A percentile compares a stretch with the other conserved stretches of the same genome.
Conservation (phyloP, 2,888 invertebrate species). For the Lamellibrachia satsuma region DNA sequence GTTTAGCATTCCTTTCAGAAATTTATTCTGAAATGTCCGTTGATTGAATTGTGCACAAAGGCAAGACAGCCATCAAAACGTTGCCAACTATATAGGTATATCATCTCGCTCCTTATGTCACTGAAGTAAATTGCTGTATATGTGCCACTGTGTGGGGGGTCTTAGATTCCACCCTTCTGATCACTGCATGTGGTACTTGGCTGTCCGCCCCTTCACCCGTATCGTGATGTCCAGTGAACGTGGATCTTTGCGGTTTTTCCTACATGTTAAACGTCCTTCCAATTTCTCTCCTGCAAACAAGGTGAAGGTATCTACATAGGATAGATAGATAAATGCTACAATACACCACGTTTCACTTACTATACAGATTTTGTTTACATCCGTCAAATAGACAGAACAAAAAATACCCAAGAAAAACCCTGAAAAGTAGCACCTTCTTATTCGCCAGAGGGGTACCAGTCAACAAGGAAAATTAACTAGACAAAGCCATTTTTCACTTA, state of each 20-base stretch:
- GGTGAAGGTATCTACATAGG: conserved; percentile 6
- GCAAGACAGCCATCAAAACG: neutral
- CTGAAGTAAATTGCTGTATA: neutral
- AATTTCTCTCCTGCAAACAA: conserved; percentile 70
- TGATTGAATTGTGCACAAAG: neutral
- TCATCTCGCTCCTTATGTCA: neutral
- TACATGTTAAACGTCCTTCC: conserved; percentile 79
- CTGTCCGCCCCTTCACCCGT: conserved; percentile 28
- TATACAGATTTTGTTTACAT: too few relatives aligned
- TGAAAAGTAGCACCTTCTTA: neutral
- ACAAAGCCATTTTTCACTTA: neutral
- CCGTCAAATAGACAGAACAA: too few relatives aligned
- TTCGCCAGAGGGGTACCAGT: neutral
- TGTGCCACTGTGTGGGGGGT: neutral
- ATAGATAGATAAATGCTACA: neutral
- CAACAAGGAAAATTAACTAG: neutral
- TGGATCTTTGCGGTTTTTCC: conserved; percentile 76
- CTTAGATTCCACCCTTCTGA: neutral
- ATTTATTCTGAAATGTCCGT: neutral
- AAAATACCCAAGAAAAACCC: neutral
- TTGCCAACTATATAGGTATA: neutral
- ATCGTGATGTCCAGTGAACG: conserved; percentile 37
- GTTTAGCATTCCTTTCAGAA: too few relatives aligned
- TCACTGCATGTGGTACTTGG: conserved; percentile 35
- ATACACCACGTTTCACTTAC: too few relatives aligned